Conservation (phyloP, 1,140 invertebrate genomes). For the Pomphorhynchus laevis region DNA sequence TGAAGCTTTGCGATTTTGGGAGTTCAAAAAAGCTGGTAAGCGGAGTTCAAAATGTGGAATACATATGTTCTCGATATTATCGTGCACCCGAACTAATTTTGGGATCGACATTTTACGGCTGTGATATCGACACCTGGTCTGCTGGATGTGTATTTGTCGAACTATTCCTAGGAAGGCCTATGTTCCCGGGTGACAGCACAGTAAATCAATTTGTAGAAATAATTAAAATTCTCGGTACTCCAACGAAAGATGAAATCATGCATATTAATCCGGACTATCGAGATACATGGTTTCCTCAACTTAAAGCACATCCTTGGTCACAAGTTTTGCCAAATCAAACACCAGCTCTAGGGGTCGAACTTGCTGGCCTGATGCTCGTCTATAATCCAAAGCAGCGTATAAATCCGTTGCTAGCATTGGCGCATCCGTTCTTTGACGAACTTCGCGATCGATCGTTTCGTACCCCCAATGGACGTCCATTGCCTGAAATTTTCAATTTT, state of each 20-base stretch:
- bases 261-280: conserved; percentile 99
- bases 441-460: conserved; percentile 46
- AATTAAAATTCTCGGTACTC: conserved; percentile 92
- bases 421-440: conserved; percentile 87
- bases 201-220: conserved; percentile 97
- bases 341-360: conserved; percentile 68
- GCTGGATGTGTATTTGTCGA: conserved; percentile 77
- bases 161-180: conserved; percentile 72
- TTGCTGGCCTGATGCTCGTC: conserved; percentile 66
- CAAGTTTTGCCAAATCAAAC: conserved; percentile 90
- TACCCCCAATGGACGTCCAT: conserved; percentile 51
- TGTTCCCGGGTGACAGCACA: conserved; percentile 90
- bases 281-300: conserved; percentile 97
- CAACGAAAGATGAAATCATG: conserved; percentile 81
- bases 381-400: conserved; percentile 76
- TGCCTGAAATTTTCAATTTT: conserved; percentile 87
- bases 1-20: conserved; percentile 95
- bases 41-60: conserved; percentile 89
- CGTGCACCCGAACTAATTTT: conserved; percentile 90
- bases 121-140: conserved; percentile 75
- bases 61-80: conserved; percentile 96
- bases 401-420: conserved; percentile 69
- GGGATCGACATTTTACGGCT: conserved; percentile 93
- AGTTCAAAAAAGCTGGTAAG: conserved; percentile 26
- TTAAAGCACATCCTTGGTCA: conserved; percentile 94